phyloP scores from a whole-genome alignment of 2,797 vertebrate genomes.

The Pampus argenteus region DNA sequence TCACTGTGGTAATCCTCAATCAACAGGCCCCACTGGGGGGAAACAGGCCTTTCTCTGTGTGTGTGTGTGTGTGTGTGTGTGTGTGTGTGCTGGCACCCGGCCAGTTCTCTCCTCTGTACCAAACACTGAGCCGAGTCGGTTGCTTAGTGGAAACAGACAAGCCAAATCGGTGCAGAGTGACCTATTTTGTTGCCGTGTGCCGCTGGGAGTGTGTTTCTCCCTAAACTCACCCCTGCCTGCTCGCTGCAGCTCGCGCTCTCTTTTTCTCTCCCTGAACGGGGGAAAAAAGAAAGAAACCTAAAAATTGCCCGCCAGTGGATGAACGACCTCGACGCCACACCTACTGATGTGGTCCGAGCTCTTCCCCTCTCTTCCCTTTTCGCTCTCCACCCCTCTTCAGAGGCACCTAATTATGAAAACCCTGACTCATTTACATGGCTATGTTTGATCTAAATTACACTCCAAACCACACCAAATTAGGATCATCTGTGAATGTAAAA shows the following conservation, averaged over 20 bases:
- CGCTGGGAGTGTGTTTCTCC: constrained; percentile 86
- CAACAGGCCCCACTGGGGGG: constrained; percentile 84
- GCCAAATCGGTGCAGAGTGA: constrained; percentile 95
- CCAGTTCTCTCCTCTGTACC: constrained; percentile 86
- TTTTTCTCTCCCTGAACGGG: background rate
- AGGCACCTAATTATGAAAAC: constrained; percentile 99
- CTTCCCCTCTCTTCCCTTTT: constrained; percentile 74
- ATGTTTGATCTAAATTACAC: constrained; percentile 99
- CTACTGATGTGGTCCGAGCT: constrained; percentile 94
- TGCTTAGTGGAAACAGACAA: constrained; percentile 91
- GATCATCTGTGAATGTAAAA: constrained; percentile 98
- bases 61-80: constrained; percentile 76
- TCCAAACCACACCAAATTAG: constrained; percentile 99
- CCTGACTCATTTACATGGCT: constrained; percentile 99
- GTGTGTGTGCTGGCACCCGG: constrained; percentile 88
- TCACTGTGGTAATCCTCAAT: constrained; percentile 86
- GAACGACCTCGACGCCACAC: constrained; percentile 83
- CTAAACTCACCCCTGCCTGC: constrained; percentile 60
- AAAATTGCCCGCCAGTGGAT: constrained; percentile 49
- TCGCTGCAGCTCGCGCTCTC: constrained; percentile 20
- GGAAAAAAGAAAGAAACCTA: background rate
- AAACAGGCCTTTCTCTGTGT: constrained; percentile 41
- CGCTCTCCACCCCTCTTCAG: constrained; percentile 79
- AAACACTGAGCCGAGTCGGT: constrained; percentile 90
- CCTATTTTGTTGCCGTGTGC: constrained; percentile 93